Evolutionary conservation across 64 coral and sea anemone species (phyloP).

Genomic region (Dendronephthya gigantea): DNA sequence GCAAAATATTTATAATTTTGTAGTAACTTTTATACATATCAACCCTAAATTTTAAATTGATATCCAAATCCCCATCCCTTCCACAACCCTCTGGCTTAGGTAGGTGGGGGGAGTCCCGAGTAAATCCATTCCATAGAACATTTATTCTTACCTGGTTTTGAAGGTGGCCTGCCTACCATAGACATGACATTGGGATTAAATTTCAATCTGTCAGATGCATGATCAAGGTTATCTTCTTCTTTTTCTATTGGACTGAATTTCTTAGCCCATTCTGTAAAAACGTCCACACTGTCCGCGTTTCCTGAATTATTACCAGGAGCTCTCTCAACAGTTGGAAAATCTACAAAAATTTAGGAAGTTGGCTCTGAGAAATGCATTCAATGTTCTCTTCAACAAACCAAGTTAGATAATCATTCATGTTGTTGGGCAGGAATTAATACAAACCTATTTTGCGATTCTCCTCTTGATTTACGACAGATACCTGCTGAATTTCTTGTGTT

Average conservation of each 20-base stretch:
- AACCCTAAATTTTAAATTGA: too few relatives aligned
- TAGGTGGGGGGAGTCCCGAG: too few relatives aligned
- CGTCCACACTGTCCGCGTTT: background rate
- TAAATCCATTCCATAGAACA: too few relatives aligned
- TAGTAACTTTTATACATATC: too few relatives aligned
- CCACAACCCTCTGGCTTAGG: too few relatives aligned
- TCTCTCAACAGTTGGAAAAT: background rate
- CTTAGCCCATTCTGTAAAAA: background rate
- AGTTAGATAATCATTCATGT: too few relatives aligned
- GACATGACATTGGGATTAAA: background rate
- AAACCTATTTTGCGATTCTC: background rate
- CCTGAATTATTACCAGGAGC: background rate
- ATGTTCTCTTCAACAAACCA: too few relatives aligned
- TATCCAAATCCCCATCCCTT: too few relatives aligned
- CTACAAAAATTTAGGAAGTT: background rate
- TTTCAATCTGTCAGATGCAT: background rate
- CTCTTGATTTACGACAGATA: background rate
- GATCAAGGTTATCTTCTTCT: background rate
- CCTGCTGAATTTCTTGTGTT: background rate
- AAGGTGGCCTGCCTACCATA: background rate
- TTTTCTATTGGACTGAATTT: background rate
- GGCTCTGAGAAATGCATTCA: too few relatives aligned
- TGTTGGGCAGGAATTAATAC: background rate
- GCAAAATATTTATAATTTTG: too few relatives aligned
- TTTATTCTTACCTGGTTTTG: background rate